Evolutionary conservation across 2,888 invertebrate species (phyloP), one percentile per base, ranked within the genome.

Genomic region (Seladonia tumulorum): DNA sequence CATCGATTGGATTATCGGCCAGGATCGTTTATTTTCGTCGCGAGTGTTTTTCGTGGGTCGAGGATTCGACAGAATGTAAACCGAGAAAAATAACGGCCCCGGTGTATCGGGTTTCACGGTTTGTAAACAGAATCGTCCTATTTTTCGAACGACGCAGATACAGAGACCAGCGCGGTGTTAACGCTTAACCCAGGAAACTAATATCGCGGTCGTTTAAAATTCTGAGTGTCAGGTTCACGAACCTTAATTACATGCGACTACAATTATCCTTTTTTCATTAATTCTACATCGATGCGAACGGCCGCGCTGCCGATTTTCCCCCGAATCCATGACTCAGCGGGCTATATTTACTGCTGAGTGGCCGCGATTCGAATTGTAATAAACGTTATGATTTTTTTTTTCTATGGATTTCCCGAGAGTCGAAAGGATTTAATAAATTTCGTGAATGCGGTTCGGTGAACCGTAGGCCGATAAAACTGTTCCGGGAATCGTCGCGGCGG

Each of bases 121-220:
- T 79, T 87, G 87, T 88, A 88, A 88, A 88, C 84, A 88, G 53
- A 72, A 57, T 80, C 76, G 82, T 76, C 80, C 74, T 88, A 47
- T 85, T 87, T 85, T 82, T 83, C 66, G 45, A 79, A 76, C n/a
- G 57, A 79, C 73, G 75, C 66, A 70, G 76, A 72, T 63, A 42
- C 68, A 29, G 7, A 29, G 1, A 63, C 16, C 14, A 22, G 63
- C 29, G 68, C 29, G 68, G 35, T 16, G 63, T 76, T 49, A 25
- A 66, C 45, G 42, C 72, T 60, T 68, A 57, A 75, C 18, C 53
- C 53, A 45, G 53, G 22, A 35, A 73, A 45, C 35, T 35, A 73
- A 73, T 73, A 73, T 71, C 22, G 18, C 5, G 25, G 22, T 18
- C 57, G 35, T 70, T 63, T 74, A 77, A 79, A 79, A 79, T 42